These are phyloP conservation scores for Montipora capricornis DNA, from an alignment of 64 coral and sea anemone species.

Conservation along the genomic window DNA sequence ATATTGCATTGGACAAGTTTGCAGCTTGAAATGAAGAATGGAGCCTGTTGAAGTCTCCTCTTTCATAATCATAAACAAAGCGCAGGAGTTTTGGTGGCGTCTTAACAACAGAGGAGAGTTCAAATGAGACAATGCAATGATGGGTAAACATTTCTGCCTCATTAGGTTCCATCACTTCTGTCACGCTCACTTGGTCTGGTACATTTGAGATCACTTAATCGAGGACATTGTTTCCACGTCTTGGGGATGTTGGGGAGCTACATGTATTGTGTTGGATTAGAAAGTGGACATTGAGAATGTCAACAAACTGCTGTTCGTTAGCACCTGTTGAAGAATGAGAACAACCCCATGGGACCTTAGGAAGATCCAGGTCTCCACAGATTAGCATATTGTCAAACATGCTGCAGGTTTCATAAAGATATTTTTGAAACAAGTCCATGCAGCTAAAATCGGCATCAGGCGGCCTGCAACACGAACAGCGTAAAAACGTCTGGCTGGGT, in stretches of 20 bases:
- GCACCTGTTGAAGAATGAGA: background rate
- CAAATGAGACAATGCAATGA: background rate
- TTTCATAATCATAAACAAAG: constrained; percentile 35
- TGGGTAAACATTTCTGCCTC: constrained; percentile 19
- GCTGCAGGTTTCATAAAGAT: constrained; percentile 54
- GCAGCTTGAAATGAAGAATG: background rate
- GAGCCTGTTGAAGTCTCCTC: constrained; percentile 36
- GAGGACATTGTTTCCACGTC: background rate
- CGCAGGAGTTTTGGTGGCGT: constrained; percentile 11
- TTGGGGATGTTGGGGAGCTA: background rate
- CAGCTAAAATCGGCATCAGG: background rate
- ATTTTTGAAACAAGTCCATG: constrained; percentile 35
- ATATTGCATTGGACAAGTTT: constrained; percentile 7
- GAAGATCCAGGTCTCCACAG: constrained; percentile 57
- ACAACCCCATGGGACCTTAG: constrained; percentile 65
- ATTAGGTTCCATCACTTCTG: background rate
- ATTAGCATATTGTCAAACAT: constrained; percentile 59
- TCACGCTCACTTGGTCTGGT: background rate
- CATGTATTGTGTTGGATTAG: background rate
- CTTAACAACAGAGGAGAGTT: constrained; percentile 11
- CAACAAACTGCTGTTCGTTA: constrained; percentile 22
- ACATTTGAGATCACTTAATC: constrained; percentile 33
- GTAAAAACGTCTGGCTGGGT: too few species aligned
- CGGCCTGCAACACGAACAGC: too few species aligned
- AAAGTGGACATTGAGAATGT: constrained; percentile 19